A percentile compares a stretch with the other conserved stretches of the same genome.
phyloP scores from a whole-genome alignment of 2,113 vertebrate species.

The Erythrocercus mccallii region DNA sequence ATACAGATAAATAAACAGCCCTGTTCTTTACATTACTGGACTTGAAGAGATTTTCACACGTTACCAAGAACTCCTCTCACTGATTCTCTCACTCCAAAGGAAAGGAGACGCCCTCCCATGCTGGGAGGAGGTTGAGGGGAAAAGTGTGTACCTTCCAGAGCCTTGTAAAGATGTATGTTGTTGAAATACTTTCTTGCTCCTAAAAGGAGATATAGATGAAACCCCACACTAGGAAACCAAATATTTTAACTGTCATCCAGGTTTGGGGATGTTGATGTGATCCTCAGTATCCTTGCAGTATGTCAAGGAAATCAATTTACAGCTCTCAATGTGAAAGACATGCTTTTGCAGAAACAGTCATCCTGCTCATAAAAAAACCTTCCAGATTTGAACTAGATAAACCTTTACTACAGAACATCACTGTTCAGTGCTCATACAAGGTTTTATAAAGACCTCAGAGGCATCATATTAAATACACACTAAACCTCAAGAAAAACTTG shows the following conservation, averaged over 20 bases:
- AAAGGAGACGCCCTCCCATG: neutral
- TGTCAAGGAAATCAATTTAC: neutral
- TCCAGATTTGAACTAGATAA: neutral
- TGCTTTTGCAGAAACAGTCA: neutral
- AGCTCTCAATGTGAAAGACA: neutral
- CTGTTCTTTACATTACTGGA: neutral
- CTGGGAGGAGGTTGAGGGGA: neutral
- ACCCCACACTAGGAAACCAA: neutral
- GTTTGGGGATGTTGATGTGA: neutral
- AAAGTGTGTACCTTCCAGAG: neutral
- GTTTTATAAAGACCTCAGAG: neutral
- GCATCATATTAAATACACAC: neutral
- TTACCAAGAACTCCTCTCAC: neutral
- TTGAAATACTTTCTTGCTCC: neutral
- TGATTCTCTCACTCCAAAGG: neutral
- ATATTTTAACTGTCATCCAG: neutral
- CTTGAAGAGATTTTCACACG: neutral
- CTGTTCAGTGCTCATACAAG: neutral
- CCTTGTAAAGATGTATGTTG: neutral
- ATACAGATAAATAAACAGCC: neutral
- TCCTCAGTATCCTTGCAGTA: neutral
- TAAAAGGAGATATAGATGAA: neutral
- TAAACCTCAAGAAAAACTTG: neutral
- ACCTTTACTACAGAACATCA: neutral
- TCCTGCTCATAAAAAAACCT: neutral